Evolutionary conservation across 2,113 vertebrate genomes (phyloP).

Genomic region (Tonatia bakeri): DNA sequence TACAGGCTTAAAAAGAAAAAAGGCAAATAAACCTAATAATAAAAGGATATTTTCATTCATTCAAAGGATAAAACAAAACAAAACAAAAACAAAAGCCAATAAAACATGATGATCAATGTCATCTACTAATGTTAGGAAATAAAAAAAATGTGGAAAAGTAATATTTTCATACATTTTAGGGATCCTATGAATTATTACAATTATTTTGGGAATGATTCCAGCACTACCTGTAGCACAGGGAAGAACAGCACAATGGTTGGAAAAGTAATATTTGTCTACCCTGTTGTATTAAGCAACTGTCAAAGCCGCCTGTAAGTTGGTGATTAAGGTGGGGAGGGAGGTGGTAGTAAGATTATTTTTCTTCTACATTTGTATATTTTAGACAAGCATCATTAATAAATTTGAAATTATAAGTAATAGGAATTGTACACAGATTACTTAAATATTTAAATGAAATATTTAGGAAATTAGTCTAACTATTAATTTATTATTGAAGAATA

Average conservation of each 20-base stretch:
- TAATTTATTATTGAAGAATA: background rate
- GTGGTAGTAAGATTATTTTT: background rate
- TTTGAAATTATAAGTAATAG: background rate
- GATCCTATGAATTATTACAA: background rate
- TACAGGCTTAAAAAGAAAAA: background rate
- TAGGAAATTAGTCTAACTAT: background rate
- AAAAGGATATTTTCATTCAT: background rate
- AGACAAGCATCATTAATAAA: background rate
- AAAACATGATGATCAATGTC: background rate
- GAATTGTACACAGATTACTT: background rate
- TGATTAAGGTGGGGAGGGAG: background rate
- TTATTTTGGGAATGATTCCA: background rate
- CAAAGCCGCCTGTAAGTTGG: background rate
- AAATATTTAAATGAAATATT: background rate
- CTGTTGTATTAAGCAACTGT: background rate
- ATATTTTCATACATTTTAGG: background rate
- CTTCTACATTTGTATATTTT: background rate
- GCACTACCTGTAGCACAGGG: background rate
- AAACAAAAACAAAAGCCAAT: background rate
- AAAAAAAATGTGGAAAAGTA: background rate
- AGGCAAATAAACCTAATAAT: background rate
- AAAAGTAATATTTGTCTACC: background rate
- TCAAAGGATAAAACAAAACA: background rate
- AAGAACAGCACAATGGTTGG: background rate
- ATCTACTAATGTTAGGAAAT: background rate